Percentiles rank a stretch among this genome's conserved stretches.
Conservation (phyloP, 2,888 invertebrate species). For the Camptogramma bilineatum region DNA sequence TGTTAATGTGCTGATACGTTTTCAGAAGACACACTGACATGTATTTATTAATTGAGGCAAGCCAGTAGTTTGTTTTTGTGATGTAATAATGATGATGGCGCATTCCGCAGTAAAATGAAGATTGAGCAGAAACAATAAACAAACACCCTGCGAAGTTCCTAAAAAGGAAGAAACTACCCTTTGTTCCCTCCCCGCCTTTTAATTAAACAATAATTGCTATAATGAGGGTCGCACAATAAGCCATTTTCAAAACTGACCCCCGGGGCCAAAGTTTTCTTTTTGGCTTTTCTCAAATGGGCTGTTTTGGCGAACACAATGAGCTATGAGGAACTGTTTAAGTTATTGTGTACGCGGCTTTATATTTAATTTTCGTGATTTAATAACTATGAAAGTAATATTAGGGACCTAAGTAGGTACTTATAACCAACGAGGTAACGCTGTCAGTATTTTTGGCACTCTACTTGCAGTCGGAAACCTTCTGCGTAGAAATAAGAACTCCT, state of each 20-base stretch:
- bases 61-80: too few relatives aligned
- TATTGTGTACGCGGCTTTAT: constrained; percentile 22
- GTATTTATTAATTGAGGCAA: too few relatives aligned
- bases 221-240: constrained; percentile 55
- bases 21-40: too few relatives aligned
- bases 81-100: neutral
- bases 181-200: constrained; percentile 46
- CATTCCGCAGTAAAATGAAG: constrained; percentile 10
- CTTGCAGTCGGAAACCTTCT: too few relatives aligned
- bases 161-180: constrained; percentile 44
- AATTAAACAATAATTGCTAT: constrained; percentile 64
- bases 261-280: constrained; percentile 47
- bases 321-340: constrained; percentile 22
- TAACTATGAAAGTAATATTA: too few relatives aligned
- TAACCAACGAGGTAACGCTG: too few relatives aligned
- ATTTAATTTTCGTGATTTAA: constrained; percentile 5
- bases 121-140: constrained; percentile 28
- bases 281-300: constrained; percentile 37
- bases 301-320: constrained; percentile 25
- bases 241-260: constrained; percentile 53
- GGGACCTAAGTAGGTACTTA: too few relatives aligned
- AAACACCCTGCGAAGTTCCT: constrained; percentile 21
- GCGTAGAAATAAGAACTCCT: too few relatives aligned
- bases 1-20: too few relatives aligned
- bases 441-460: too few relatives aligned